Evolutionary conservation across 2,888 invertebrate species (phyloP), one percentile per base, ranked within the genome.

Genomic region (Rhodophaea formosa): DNA sequence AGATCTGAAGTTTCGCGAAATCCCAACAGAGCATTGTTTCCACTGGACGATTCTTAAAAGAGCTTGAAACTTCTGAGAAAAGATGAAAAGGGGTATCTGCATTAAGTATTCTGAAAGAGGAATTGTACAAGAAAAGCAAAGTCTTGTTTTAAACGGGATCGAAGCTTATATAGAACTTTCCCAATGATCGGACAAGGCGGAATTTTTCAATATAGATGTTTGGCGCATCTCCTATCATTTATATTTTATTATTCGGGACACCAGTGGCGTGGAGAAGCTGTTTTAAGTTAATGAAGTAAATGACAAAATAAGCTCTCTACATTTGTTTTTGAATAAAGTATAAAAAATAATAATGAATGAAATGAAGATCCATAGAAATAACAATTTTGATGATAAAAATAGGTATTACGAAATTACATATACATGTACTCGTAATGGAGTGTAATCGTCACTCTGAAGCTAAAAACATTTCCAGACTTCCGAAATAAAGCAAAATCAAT

Each of bases 91-190:
- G 85, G 85, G 84, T 83, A 82, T 85, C 84, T 84, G 80, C 80
- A 87, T 86, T 86, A 86, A 86, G 83, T 87, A 87, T 87, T 86
- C 82, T 74, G 77, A 87, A 86, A 87, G 86, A 84, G 75, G 79
- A 84, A 83, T 84, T 84, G 86, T 85, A 85, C 82, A 83, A 84
- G 86, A 86, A 88, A 87, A 88, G 88, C 88, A 87, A 87, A 87
- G 82, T 83, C 88, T 84, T 88, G 88, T 88, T 85, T 84, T 81
- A 84, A 83, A 82, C 77, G 77, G 77, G 73, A 75, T 78, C 77
- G 79, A 75, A 78, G 79, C 81, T 83, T 85, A 82, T 80, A 82
- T 83, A 75, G 80, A 84, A 87, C 81, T 82, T 86, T 87, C 74
- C 78, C 80, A 83, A 81, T 84, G 85, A 84, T 82, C 81, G 80